phyloP scores from a whole-genome alignment of 1,140 invertebrate species.

The Drosophila grimshawi region DNA sequence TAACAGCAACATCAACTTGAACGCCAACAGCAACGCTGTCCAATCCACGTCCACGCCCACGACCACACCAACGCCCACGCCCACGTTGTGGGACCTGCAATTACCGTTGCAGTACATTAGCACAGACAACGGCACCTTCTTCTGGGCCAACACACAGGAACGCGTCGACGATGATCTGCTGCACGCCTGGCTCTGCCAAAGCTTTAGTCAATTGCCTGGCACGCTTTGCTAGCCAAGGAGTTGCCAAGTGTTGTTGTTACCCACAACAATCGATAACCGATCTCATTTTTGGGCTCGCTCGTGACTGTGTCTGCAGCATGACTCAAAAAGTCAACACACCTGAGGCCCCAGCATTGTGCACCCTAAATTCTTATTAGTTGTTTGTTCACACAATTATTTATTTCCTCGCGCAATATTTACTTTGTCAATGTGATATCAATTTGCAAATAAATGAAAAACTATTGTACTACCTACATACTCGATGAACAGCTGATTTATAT shows the following conservation, averaged over 20 bases:
- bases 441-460: constrained; percentile 74
- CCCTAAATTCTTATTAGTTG: constrained; percentile 48
- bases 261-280: constrained; percentile 39
- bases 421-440: constrained; percentile 78
- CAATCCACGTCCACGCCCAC: constrained; percentile 15
- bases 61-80: constrained; percentile 15
- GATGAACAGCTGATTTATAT: neutral
- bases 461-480: constrained; percentile 43
- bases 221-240: constrained; percentile 56
- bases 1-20: constrained; percentile 22
- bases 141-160: constrained; percentile 75
- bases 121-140: constrained; percentile 81
- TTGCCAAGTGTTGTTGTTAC: constrained; percentile 10
- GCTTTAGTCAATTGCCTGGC: constrained; percentile 69
- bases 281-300: constrained; percentile 52
- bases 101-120: constrained; percentile 76
- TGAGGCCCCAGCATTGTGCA: constrained; percentile 4
- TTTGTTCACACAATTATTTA: constrained; percentile 63
- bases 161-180: constrained; percentile 77
- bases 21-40: constrained; percentile 6
- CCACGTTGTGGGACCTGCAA: constrained; percentile 48
- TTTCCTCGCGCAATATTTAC: constrained; percentile 74
- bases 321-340: constrained; percentile 4
- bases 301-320: constrained; percentile 17
- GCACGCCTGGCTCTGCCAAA: constrained; percentile 71